phyloP scores from a whole-genome alignment of 2,888 invertebrate species.

The Archips xylosteana region DNA sequence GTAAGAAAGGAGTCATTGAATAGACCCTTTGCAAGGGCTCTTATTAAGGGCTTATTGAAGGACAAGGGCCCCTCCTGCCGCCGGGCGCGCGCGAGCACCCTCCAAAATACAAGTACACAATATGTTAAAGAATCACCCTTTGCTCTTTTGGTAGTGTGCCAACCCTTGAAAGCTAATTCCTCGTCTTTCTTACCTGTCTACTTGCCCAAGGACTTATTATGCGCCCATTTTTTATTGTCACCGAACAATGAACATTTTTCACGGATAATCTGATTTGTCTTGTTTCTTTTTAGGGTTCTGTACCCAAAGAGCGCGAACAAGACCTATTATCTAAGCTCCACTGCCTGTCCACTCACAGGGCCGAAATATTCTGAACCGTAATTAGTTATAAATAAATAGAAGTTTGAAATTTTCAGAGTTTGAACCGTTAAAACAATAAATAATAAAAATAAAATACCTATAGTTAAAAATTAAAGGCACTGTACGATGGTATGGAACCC shows the following conservation, averaged over 20 bases:
- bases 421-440: too few relatives aligned
- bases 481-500: too few relatives aligned
- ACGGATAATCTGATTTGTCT: conserved; percentile 26
- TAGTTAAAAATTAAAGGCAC: too few relatives aligned
- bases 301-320: too few relatives aligned
- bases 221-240: conserved; percentile 49
- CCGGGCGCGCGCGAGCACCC: conserved; percentile 63
- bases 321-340: too few relatives aligned
- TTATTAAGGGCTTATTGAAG: conserved; percentile 81
- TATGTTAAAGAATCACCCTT: conserved; percentile 71
- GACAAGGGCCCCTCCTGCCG: conserved; percentile 66
- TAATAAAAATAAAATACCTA: too few relatives aligned
- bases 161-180: conserved; percentile 65
- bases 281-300: conserved; percentile 15
- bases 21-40: conserved; percentile 68
- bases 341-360: too few relatives aligned
- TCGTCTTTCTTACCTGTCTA: conserved; percentile 66
- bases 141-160: conserved; percentile 76
- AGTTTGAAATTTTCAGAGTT: too few relatives aligned
- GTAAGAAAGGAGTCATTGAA: conserved; percentile 73
- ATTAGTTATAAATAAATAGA: too few relatives aligned
- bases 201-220: conserved; percentile 57
- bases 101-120: conserved; percentile 61
- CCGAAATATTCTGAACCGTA: too few relatives aligned
- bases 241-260: conserved; percentile 50